Conservation (phyloP, 2,797 vertebrate genomes). For the Hyperoplus lanceolatus region DNA sequence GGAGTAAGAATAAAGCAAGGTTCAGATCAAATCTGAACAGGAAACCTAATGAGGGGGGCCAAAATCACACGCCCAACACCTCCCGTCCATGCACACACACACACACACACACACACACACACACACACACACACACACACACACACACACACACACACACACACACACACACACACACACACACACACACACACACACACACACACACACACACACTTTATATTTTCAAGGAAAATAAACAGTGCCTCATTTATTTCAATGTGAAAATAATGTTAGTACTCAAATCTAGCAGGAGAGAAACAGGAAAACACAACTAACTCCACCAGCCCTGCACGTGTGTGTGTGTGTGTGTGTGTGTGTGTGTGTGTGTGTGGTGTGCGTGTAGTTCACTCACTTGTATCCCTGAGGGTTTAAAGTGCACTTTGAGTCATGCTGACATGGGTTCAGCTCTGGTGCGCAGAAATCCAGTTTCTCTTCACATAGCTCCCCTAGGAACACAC, state of each 20-base stretch:
- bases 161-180: neutral
- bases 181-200: constrained; percentile 26
- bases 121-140: constrained; percentile 12
- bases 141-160: neutral
- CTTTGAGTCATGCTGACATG: constrained; percentile 97
- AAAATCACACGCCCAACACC: constrained; percentile 14
- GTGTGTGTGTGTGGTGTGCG: constrained; percentile 18
- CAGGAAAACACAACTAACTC: constrained; percentile 25
- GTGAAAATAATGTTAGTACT: constrained; percentile 31
- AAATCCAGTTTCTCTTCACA: constrained; percentile 98
- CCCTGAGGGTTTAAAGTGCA: constrained; percentile 93
- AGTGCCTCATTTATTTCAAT: constrained; percentile 44
- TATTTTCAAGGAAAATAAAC: constrained; percentile 25
- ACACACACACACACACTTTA: constrained; percentile 25
- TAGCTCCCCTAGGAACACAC: constrained; percentile 91
- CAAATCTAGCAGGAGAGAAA: constrained; percentile 31
- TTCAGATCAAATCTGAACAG: constrained; percentile 38
- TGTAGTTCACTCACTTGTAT: constrained; percentile 91
- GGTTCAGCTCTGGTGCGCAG: constrained; percentile 94
- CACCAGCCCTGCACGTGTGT: constrained; percentile 1
- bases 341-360: neutral
- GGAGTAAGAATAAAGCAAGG: constrained; percentile 31
- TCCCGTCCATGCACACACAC: neutral
- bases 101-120: constrained; percentile 2
- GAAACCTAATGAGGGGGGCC: constrained; percentile 22